Evolutionary conservation across 2,113 vertebrate species (phyloP).

Genomic region (Saimiri boliviensis): DNA sequence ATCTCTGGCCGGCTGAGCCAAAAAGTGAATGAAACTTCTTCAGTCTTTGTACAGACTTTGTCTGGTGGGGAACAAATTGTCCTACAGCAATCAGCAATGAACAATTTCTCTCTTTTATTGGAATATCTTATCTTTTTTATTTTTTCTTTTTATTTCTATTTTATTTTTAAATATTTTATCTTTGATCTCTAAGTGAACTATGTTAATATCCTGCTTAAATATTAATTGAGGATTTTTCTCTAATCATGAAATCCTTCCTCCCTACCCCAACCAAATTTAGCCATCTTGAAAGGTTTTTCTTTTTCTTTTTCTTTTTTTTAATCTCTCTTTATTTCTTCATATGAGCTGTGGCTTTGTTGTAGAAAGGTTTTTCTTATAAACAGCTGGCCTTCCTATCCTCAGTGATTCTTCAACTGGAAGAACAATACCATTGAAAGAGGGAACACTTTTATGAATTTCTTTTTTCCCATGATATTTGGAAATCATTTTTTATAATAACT

Average conservation of each 20-base stretch:
- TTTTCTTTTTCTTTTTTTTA: too few relatives aligned
- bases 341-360: too few relatives aligned
- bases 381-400: not conserved
- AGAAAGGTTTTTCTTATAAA: conserved; percentile 1
- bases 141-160: too few relatives aligned
- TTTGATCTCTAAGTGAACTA: not conserved
- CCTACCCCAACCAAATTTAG: not conserved
- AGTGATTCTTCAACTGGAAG: conserved; percentile 8
- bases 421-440: not conserved
- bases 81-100: not conserved
- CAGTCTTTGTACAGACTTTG: not conserved
- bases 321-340: too few relatives aligned
- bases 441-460: not conserved
- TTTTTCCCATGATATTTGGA: not conserved
- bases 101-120: not conserved
- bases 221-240: not conserved
- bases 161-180: not conserved
- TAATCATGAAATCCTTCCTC: not conserved
- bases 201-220: conserved; percentile 41
- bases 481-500: not conserved
- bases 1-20: not conserved
- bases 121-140: not conserved
- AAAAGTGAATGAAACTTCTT: not conserved
- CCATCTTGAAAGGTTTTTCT: conserved; percentile 17
- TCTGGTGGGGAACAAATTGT: not conserved